Conservation (phyloP, 2,113 vertebrate genomes). For the Apaloderma vittatum region DNA sequence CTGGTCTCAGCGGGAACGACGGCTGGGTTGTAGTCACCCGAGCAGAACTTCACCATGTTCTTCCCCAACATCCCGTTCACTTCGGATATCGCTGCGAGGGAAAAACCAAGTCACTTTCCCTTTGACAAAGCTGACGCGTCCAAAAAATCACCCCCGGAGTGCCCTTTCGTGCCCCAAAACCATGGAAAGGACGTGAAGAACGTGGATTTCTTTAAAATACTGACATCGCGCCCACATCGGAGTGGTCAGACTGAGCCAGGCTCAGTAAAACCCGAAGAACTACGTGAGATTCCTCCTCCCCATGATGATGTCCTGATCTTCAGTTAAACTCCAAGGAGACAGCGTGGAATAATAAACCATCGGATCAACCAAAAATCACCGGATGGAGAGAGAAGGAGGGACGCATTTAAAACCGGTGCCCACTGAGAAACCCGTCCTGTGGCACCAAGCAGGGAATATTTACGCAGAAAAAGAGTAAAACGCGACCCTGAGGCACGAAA, state of each 20-base stretch:
- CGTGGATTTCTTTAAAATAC: not conserved
- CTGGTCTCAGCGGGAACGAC: slow-evolving; percentile 68
- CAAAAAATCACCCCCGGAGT: no score
- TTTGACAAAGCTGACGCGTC: no score
- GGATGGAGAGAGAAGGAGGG: not conserved
- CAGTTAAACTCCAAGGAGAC: not conserved
- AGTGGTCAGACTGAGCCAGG: accelerated
- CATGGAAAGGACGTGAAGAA: no score
- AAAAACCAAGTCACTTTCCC: not conserved
- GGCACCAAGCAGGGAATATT: not conserved
- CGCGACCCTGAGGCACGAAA: no score
- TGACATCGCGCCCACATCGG: accelerated
- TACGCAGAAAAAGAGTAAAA: no score
- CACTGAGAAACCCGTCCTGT: not conserved
- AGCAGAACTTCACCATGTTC: slow-evolving; percentile 85
- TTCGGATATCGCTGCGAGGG: slow-evolving; percentile 82
- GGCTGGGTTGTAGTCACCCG: slow-evolving; percentile 77
- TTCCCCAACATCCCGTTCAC: slow-evolving; percentile 82
- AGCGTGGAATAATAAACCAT: not conserved
- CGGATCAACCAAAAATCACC: no score
- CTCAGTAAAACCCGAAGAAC: not conserved
- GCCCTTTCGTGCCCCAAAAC: no score
- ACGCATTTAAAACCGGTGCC: not conserved
- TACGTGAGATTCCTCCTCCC: not conserved
- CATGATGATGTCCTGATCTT: accelerated